Conservation (phyloP, 2,888 invertebrate genomes). For the Hydrotaea diabolus region DNA sequence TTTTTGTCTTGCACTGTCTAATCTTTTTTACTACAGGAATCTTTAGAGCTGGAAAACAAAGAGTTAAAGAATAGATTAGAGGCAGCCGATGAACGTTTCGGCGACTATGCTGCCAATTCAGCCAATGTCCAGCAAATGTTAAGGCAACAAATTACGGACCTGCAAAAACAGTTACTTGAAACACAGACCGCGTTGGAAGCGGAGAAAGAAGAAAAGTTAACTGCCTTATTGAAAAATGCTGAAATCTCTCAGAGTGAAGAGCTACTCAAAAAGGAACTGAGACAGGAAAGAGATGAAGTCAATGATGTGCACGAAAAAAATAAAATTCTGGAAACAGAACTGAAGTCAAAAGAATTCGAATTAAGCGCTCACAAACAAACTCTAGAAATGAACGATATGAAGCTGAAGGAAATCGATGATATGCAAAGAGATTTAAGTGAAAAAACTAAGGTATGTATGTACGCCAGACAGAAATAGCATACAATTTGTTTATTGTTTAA, state of each 20-base stretch:
- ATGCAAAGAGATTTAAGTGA: constrained; percentile 83
- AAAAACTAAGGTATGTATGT: constrained; percentile 83
- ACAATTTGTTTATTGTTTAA: background rate
- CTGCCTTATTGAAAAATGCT: constrained; percentile 88
- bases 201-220: constrained; percentile 89
- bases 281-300: constrained; percentile 86
- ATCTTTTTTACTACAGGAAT: constrained; percentile 73
- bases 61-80: constrained; percentile 77
- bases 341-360: constrained; percentile 78
- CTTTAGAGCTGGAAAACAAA: constrained; percentile 75
- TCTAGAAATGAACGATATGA: constrained; percentile 71
- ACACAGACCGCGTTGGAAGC: constrained; percentile 74
- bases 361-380: constrained; percentile 72
- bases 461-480: background rate
- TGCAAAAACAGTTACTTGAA: constrained; percentile 76
- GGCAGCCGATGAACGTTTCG: constrained; percentile 78
- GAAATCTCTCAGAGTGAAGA: constrained; percentile 91
- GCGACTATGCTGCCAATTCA: constrained; percentile 78
- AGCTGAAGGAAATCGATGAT: constrained; percentile 73
- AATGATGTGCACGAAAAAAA: constrained; percentile 83
- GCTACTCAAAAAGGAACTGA: constrained; percentile 87
- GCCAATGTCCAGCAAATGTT: constrained; percentile 77
- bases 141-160: constrained; percentile 73
- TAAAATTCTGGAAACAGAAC: constrained; percentile 77
- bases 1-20: constrained; percentile 26